phyloP scores from a whole-genome alignment of 1,140 invertebrate species.

The Drosophila tristis region DNA sequence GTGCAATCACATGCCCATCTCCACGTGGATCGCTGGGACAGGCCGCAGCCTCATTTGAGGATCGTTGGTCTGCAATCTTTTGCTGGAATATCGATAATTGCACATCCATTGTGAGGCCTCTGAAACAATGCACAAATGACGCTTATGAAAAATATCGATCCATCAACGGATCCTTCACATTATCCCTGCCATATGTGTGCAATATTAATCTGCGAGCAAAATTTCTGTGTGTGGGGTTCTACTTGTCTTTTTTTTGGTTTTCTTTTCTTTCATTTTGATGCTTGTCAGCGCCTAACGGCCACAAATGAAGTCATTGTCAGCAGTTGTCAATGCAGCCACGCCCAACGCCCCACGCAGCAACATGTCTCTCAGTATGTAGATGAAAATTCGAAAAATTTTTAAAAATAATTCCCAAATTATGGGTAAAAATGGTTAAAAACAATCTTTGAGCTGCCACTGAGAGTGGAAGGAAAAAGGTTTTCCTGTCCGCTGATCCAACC shows the following conservation, averaged over 20 bases:
- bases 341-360: constrained; percentile 32
- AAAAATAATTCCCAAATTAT: constrained; percentile 79
- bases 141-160: constrained; percentile 55
- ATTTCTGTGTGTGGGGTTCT: constrained; percentile 21
- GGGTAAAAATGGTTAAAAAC: constrained; percentile 69
- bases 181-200: constrained; percentile 66
- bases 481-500: constrained; percentile 74
- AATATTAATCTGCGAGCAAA: constrained; percentile 70
- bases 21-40: background rate
- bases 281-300: constrained; percentile 48
- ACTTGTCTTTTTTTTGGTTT: constrained; percentile 24
- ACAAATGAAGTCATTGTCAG: constrained; percentile 79
- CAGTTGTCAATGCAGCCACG: constrained; percentile 76
- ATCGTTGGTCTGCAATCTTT: constrained; percentile 31
- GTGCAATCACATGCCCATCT: constrained; percentile 51
- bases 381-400: constrained; percentile 62
- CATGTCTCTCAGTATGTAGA: constrained; percentile 14
- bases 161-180: constrained; percentile 55
- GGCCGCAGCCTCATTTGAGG: constrained; percentile 5
- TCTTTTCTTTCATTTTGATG: constrained; percentile 8
- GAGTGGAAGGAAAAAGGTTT: constrained; percentile 34
- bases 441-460: constrained; percentile 36
- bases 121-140: constrained; percentile 38
- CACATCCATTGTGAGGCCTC: constrained; percentile 34
- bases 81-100: constrained; percentile 49